phyloP scores from a whole-genome alignment of 2,888 invertebrate genomes.

The Xiphydria camelus region DNA sequence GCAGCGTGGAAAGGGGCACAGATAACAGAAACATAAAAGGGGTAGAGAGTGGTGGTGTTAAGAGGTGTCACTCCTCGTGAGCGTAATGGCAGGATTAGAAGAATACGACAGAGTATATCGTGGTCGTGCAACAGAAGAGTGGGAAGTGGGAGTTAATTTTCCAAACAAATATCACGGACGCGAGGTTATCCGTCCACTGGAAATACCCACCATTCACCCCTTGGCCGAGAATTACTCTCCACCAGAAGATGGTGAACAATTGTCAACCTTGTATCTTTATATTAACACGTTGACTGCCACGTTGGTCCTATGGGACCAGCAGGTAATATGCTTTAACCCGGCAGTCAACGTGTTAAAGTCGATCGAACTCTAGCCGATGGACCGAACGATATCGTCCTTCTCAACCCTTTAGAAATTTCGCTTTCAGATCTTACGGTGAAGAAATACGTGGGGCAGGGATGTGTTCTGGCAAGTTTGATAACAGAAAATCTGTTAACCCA shows the following conservation, averaged over 20 bases:
- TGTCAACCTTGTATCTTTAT: too few relatives aligned
- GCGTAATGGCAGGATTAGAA: constrained; percentile 43
- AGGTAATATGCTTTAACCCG: too few relatives aligned
- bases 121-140: constrained; percentile 32
- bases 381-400: too few relatives aligned
- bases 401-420: constrained; percentile 9
- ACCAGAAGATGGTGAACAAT: constrained; percentile 43
- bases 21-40: too few relatives aligned
- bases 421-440: constrained; percentile 64
- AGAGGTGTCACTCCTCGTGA: background rate
- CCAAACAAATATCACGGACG: constrained; percentile 40
- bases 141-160: constrained; percentile 29
- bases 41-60: too few relatives aligned
- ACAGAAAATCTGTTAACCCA: constrained; percentile 90
- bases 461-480: constrained; percentile 81
- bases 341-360: too few relatives aligned
- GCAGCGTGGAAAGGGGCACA: too few relatives aligned
- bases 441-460: constrained; percentile 77
- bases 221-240: constrained; percentile 42
- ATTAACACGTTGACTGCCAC: too few relatives aligned
- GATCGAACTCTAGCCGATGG: too few relatives aligned
- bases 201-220: constrained; percentile 42
- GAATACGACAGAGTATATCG: constrained; percentile 45
- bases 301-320: too few relatives aligned
- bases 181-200: constrained; percentile 50